Conservation (phyloP, 2,888 invertebrate genomes). For the Thymelicus lineola region DNA sequence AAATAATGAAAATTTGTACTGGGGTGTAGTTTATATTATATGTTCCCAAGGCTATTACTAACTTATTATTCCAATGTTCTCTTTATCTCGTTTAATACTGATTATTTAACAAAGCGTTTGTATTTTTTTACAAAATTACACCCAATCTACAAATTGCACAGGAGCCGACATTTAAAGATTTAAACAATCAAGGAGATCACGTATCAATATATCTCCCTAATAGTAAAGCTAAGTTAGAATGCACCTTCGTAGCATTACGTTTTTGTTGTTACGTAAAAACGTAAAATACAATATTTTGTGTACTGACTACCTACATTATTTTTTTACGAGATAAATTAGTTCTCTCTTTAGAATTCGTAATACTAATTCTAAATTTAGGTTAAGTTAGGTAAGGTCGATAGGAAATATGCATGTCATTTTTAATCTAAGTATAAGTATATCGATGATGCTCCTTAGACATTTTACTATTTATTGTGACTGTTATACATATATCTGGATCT, state of each 20-base stretch:
- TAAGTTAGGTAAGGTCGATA: constrained; percentile 16
- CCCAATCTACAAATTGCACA: neutral
- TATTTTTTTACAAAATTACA: neutral
- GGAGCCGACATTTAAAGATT: neutral
- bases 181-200: neutral
- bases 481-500: too few relatives aligned
- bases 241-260: neutral
- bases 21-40: neutral
- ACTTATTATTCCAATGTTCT: neutral
- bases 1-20: constrained; percentile 7
- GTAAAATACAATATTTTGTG: too few relatives aligned
- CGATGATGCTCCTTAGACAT: too few relatives aligned
- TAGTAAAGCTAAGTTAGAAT: constrained; percentile 2
- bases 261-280: neutral
- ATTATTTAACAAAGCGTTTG: neutral
- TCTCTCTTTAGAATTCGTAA: constrained; percentile 38
- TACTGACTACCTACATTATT: constrained; percentile 21
- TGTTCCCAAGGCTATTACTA: neutral
- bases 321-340: constrained; percentile 37
- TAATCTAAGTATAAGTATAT: too few relatives aligned
- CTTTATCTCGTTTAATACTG: neutral
- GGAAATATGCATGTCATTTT: neutral
- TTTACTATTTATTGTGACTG: neutral
- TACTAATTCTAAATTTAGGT: constrained; percentile 13
- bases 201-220: neutral